phyloP scores from a whole-genome alignment of 2,797 vertebrate genomes.

The Apogon hyalosoma region DNA sequence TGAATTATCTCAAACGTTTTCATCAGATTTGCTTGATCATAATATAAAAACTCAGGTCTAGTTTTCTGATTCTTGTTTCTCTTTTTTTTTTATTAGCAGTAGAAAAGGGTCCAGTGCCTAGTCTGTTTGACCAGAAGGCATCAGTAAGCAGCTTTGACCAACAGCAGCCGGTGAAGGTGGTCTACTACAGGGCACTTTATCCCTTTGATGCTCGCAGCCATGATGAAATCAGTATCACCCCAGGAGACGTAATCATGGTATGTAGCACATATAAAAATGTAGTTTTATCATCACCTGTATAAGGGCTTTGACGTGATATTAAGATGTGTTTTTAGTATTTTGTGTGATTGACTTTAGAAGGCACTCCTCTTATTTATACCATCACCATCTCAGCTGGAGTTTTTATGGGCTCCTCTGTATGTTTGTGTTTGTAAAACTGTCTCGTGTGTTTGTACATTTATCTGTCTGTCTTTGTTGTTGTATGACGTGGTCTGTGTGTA shows the following conservation, averaged over 20 bases:
- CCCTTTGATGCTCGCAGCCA: slow-evolving; percentile 97
- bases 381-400: background rate
- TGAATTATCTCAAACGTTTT: background rate
- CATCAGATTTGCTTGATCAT: too few relatives aligned
- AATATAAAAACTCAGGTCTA: background rate
- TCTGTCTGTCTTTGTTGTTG: background rate
- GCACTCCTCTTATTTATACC: too few relatives aligned
- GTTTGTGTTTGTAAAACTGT: background rate
- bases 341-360: background rate
- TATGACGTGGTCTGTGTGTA: background rate
- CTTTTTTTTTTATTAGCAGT: slow-evolving; percentile 1
- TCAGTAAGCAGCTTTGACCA: slow-evolving; percentile 86
- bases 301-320: background rate
- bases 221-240: slow-evolving; percentile 96
- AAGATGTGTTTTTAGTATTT: background rate
- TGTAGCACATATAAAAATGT: slow-evolving; percentile 48
- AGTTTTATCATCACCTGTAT: background rate
- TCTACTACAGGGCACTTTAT: slow-evolving; percentile 96
- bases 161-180: slow-evolving; percentile 91
- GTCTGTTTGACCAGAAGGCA: slow-evolving; percentile 79
- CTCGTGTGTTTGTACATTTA: background rate
- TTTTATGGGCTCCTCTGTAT: background rate
- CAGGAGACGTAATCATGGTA: slow-evolving; percentile 97
- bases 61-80: background rate
- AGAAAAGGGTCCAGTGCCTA: slow-evolving; percentile 58